Conservation (phyloP, 2,113 vertebrate genomes). For the Coptodon bakossiorum region DNA sequence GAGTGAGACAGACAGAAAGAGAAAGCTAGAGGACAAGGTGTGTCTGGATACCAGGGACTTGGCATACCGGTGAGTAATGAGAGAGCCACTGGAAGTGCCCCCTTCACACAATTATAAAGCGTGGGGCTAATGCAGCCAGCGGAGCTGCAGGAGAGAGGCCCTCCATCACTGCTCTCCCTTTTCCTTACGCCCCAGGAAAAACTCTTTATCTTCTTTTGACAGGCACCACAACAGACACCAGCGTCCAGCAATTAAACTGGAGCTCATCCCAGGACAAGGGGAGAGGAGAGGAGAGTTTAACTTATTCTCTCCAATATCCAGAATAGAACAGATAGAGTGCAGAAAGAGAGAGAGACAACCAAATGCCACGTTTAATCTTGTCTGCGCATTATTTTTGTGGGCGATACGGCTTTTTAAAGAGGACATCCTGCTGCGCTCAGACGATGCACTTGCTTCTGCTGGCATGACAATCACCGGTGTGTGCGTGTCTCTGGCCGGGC, state of each 20-base stretch:
- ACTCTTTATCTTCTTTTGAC: slow-evolving; percentile 74
- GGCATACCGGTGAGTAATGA: slow-evolving; percentile 67
- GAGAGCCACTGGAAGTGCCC: slow-evolving; percentile 65
- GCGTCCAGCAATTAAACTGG: slow-evolving; percentile 70
- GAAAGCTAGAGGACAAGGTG: slow-evolving; percentile 59
- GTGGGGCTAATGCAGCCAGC: slow-evolving; percentile 64
- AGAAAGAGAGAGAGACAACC: neutral
- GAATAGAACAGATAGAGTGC: neutral
- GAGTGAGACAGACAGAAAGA: slow-evolving; percentile 19
- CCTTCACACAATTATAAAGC: slow-evolving; percentile 75
- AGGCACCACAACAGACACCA: slow-evolving; percentile 59
- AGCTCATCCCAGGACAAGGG: slow-evolving; percentile 54
- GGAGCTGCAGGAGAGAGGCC: slow-evolving; percentile 65
- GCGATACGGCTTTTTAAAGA: neutral
- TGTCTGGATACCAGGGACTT: slow-evolving; percentile 55
- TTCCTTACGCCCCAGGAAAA: slow-evolving; percentile 62
- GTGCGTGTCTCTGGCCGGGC: slow-evolving; percentile 6
- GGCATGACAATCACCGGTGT: slow-evolving; percentile 20
- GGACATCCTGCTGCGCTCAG: slow-evolving; percentile 1
- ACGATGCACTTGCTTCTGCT: slow-evolving; percentile 1
- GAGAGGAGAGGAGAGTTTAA: neutral
- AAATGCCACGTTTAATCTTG: slow-evolving; percentile 15
- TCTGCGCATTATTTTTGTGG: neutral
- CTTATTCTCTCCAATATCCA: neutral
- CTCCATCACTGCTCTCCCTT: slow-evolving; percentile 66